phyloP scores from a whole-genome alignment of 2,888 invertebrate genomes.

The Ganaspis brasiliensis region DNA sequence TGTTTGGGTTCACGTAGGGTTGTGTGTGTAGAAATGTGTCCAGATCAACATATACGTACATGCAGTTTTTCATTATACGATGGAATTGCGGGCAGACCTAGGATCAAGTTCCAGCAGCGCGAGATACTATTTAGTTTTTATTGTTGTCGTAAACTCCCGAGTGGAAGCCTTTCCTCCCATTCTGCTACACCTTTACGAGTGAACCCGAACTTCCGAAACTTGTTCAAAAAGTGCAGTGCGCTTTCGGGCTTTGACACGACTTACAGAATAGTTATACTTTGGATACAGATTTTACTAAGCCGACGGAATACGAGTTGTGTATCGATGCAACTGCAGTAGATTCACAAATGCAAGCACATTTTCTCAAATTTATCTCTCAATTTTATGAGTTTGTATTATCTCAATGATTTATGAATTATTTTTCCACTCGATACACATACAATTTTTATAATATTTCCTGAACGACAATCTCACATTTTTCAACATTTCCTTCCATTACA shows the following conservation, averaged over 20 bases:
- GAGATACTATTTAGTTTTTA: slow-evolving; percentile 71
- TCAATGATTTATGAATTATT: too few species aligned
- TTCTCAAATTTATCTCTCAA: slow-evolving; percentile 20
- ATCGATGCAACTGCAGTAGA: background rate
- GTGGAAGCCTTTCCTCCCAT: slow-evolving; percentile 49
- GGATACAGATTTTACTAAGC: slow-evolving; percentile 53
- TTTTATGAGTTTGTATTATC: slow-evolving; percentile 22
- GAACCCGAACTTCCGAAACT: slow-evolving; percentile 68
- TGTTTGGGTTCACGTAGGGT: background rate
- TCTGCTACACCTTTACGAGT: slow-evolving; percentile 57
- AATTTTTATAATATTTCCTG: too few species aligned
- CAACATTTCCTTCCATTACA: too few species aligned
- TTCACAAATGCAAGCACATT: background rate
- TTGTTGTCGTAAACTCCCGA: slow-evolving; percentile 69
- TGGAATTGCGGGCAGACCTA: slow-evolving; percentile 58
- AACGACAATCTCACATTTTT: too few species aligned
- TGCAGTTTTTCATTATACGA: slow-evolving; percentile 61
- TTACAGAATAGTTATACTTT: slow-evolving; percentile 56
- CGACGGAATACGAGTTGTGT: slow-evolving; percentile 14
- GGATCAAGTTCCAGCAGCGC: slow-evolving; percentile 59
- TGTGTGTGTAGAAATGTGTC: slow-evolving; percentile 44
- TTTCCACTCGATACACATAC: too few species aligned
- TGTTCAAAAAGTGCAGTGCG: slow-evolving; percentile 62
- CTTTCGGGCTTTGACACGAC: slow-evolving; percentile 57
- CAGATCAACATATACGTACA: slow-evolving; percentile 32